Evolutionary conservation across 2,888 invertebrate species (phyloP), one percentile per base, ranked within the genome.

Genomic region (Pollenia amentaria): DNA sequence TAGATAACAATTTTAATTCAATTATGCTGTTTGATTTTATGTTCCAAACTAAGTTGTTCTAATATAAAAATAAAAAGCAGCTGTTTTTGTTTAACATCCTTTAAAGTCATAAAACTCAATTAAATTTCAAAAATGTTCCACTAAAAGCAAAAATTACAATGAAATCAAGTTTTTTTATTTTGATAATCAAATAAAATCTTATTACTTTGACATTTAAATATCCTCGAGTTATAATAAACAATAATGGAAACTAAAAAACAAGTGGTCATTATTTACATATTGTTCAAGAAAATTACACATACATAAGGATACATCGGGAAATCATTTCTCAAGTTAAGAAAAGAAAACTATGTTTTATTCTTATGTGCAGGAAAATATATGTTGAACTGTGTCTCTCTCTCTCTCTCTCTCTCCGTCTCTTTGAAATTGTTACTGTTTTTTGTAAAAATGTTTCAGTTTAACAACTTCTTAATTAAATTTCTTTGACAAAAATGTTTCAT

Each of bases 391-490:
- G 4, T 29, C 29, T 29, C 6, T 6, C 29, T 29, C 29, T 29
- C 6, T 29, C 29, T 29, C 29, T 4, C 29, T 29, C 29, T 29
- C 29, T 29, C 29, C 6, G 29, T 12, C 29, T 67, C 48, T 67
- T 51, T 64, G 51, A 69, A 53, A 69, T 51, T 72, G 72, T 77
- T 70, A 48, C 72, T 55, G 42, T n/a, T 75, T 79, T 75, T 73
- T 51, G 48, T 81, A 78, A 81, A 72, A 87, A 60, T 84, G 87
- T 87, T 87, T 87, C 87, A 84, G 87, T 87, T 87, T 87, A 87
- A 84, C 80, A 88, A 88, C 85, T 88, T 89, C 88, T 89, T 88
- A 89, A 89, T 89, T 89, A 89, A 89, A 87, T 89, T 89, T 89
- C 88, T 89, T 87, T 88, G 88, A 88, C 75, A 73, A 86, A 88